Evolutionary conservation across 35 echinoderm and acorn worm genomes (phyloP), one percentile per base, ranked within the genome.

Genomic region (Holothuria glaberrima): DNA sequence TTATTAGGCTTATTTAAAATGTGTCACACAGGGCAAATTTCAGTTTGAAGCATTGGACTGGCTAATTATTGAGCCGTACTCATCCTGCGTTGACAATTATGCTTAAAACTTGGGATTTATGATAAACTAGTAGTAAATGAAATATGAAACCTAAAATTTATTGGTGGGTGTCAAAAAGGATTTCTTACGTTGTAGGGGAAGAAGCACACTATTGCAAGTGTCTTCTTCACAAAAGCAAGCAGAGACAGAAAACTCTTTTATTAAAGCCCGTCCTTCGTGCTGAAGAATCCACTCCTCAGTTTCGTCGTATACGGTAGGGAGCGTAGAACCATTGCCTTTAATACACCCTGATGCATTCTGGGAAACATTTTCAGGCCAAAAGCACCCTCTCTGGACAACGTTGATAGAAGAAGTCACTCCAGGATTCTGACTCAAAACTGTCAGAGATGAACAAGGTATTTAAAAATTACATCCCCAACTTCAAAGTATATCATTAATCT

Each of bases 161-260:
- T 9, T 17, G 50, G 16, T 14, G 16, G 1, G 16, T 54, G 13
- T 17, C 12, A 54, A 17, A 12, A 9, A 9, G 50, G 12, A 54
- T 9, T 54, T 5, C 50, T 54, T 54, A 54, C 50, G 50, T 54
- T 2, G 50, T 9, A 54, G 50, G 12, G 71, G 71, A 38, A 29
- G 71, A 12, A 75, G 41, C 19, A 41, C 9, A 38, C 44, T 32
- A 21, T 75, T 75, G 12, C 71, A 75, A 14, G 28, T 22, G 5
- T 75, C 22, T n/a, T 41, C 71, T 75, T 41, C 30, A 75, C 71
- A 75, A 41, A 35, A 31, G 20, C 71, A 75, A 29, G 71, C 44
- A 75, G 71, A 75, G 2, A 41, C 33, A 19, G 10, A 21, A n/a
- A 75, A 75, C 7, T 31, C 17, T 10, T 5, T 45, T 0, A 75